Percentiles rank a stretch among this genome's conserved stretches.
These are phyloP conservation scores for Myodes glareolus DNA, from an alignment of 2,113 vertebrate genomes.

Conservation along the genomic window DNA sequence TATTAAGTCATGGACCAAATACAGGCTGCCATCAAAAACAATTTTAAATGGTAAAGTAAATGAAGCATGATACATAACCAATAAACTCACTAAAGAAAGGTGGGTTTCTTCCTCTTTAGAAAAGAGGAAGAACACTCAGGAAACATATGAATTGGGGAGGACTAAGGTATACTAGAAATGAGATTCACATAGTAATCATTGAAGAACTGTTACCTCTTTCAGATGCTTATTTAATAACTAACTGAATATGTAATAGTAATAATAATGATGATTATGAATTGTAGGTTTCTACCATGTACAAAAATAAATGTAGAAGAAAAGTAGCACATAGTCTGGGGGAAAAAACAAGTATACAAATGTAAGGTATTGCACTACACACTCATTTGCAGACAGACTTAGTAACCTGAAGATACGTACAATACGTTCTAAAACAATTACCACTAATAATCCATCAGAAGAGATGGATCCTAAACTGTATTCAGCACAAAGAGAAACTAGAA, in stretches of 20 bases:
- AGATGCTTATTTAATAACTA: not conserved
- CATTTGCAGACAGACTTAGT: not conserved
- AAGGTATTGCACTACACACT: not conserved
- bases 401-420: not conserved
- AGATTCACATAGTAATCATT: not conserved
- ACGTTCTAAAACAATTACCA: not conserved
- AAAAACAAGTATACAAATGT: not conserved
- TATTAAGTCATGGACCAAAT: not conserved
- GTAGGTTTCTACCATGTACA: not conserved
- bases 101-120: not conserved
- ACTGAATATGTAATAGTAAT: not conserved
- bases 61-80: not conserved
- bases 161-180: not conserved
- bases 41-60: not conserved
- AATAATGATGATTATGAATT: not conserved
- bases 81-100: not conserved
- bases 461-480: not conserved
- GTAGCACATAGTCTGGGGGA: not conserved
- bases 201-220: not conserved
- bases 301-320: constrained; percentile 41
- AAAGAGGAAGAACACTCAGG: not conserved
- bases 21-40: not conserved
- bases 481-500: not conserved
- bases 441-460: not conserved
- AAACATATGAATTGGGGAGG: not conserved